phyloP scores from a whole-genome alignment of 2,888 invertebrate species.

The Hirtodrosophila duncani region DNA sequence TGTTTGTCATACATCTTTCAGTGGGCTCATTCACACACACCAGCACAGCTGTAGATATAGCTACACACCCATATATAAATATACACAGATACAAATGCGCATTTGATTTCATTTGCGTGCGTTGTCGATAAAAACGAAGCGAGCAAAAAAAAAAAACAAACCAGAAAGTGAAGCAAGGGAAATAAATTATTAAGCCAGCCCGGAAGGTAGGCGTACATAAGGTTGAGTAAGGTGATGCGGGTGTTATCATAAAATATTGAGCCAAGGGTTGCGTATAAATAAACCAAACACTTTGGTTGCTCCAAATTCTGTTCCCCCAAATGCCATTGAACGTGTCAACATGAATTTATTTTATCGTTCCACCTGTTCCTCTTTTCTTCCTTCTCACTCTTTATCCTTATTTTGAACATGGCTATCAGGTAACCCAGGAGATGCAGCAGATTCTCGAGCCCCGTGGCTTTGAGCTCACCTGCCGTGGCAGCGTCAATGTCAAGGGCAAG shows the following conservation, averaged over 20 bases:
- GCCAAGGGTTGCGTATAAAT: conserved; percentile 21
- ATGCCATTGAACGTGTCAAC: conserved; percentile 56
- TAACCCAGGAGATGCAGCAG: conserved; percentile 92
- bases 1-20: conserved; percentile 10
- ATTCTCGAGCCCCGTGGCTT: conserved; percentile 88
- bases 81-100: conserved; percentile 31
- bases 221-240: neutral
- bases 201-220: neutral
- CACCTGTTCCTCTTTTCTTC: neutral
- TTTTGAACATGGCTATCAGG: conserved; percentile 80
- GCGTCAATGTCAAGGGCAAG: conserved; percentile 95
- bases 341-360: conserved; percentile 53
- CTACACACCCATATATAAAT: conserved; percentile 4
- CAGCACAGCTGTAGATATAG: conserved; percentile 2
- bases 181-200: conserved; percentile 62
- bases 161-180: conserved; percentile 46
- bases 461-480: conserved; percentile 89
- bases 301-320: conserved; percentile 1
- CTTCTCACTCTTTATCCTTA: conserved; percentile 1
- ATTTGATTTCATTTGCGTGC: conserved; percentile 62
- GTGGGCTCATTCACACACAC: conserved; percentile 6
- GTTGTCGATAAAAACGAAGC: conserved; percentile 47
- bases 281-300: conserved; percentile 19
- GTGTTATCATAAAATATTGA: conserved; percentile 63
- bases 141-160: conserved; percentile 30